Conservation (phyloP, 2,888 invertebrate species). For the Caenorhabditis sp. region DNA sequence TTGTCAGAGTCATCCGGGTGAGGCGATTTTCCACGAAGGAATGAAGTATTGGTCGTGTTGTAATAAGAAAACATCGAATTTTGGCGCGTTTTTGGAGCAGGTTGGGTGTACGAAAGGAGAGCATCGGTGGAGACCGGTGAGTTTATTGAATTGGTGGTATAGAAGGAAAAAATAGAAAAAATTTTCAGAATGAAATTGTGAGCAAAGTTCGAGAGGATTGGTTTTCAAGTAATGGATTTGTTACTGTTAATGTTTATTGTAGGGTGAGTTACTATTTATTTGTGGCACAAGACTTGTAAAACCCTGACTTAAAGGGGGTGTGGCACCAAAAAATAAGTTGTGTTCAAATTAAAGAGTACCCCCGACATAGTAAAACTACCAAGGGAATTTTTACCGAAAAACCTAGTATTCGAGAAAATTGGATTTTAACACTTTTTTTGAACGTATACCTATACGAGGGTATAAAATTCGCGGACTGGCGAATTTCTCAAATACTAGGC, state of each 20-base stretch:
- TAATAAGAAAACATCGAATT: slow-evolving; percentile 89
- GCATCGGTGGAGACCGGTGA: slow-evolving; percentile 84
- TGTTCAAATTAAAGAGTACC: no score
- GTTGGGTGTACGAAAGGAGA: slow-evolving; percentile 85
- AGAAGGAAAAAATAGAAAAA: no score
- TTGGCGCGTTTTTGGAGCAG: slow-evolving; percentile 88
- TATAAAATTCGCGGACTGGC: no score
- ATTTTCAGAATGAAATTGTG: slow-evolving; percentile 59
- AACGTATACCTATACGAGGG: no score
- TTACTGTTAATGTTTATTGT: slow-evolving; percentile 68
- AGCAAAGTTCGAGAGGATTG: slow-evolving; percentile 68
- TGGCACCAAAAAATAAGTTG: no score
- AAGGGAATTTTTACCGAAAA: no score
- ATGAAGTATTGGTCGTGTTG: slow-evolving; percentile 79
- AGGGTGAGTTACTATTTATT: slow-evolving; percentile 43
- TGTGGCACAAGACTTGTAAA: no score
- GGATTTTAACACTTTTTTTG: no score
- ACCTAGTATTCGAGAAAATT: no score
- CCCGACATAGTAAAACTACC: no score
- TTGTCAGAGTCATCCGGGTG: slow-evolving; percentile 33
- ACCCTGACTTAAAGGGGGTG: no score
- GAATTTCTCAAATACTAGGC: no score
- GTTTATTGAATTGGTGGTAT: slow-evolving; percentile 3
- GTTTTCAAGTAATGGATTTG: slow-evolving; percentile 62
- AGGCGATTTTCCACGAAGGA: slow-evolving; percentile 60